A percentile compares a stretch with the other conserved stretches of the same genome.
These are phyloP conservation scores for Lathamus discolor DNA, from an alignment of 2,113 vertebrate genomes.

Conservation along the genomic window DNA sequence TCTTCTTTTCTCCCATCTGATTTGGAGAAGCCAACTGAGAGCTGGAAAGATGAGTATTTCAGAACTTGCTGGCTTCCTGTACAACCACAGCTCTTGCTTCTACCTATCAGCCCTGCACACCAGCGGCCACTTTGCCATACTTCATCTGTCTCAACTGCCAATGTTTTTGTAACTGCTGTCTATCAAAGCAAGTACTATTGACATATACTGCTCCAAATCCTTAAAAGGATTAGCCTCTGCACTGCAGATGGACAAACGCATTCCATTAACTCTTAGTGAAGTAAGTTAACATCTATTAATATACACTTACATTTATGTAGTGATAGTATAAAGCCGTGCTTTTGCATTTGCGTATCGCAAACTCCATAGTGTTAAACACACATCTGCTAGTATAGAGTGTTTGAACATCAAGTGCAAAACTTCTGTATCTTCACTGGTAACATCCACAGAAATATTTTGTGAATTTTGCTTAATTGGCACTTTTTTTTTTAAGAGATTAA, in stretches of 20 bases:
- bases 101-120: neutral
- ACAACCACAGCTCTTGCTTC: rapidly evolving
- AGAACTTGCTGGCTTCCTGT: neutral
- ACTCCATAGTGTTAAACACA: neutral
- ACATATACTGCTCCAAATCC: neutral
- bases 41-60: neutral
- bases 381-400: neutral
- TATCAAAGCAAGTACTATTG: neutral
- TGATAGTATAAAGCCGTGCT: neutral
- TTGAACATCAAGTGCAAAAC: neutral
- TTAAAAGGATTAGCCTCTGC: neutral
- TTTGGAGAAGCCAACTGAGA: neutral
- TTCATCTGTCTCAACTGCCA: neutral
- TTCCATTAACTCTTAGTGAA: neutral
- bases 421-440: neutral
- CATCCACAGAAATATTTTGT: neutral
- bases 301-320: neutral
- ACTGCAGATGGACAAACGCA: neutral
- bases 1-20: neutral
- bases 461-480: neutral
- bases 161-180: neutral
- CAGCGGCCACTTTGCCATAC: neutral
- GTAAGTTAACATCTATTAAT: neutral
- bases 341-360: neutral
- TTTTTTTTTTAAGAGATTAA: neutral